phyloP scores from a whole-genome alignment of 1,140 invertebrate genomes.

The Macrosteles quadrilineatus region DNA sequence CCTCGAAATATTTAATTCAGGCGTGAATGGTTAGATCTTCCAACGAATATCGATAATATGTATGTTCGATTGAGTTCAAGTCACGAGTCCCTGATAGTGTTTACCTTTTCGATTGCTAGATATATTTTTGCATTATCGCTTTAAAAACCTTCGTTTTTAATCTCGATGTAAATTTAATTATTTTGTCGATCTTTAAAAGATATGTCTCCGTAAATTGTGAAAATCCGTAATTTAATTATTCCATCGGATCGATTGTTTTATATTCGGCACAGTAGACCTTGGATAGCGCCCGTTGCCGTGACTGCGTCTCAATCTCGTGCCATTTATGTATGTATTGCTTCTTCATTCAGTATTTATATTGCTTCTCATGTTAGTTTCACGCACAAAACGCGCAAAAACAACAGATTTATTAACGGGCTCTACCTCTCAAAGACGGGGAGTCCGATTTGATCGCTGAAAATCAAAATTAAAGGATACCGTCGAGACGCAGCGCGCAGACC shows the following conservation, averaged over 20 bases:
- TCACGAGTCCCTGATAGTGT: neutral
- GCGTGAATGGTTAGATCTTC: constrained; percentile 18
- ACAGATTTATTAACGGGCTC: constrained; percentile 6
- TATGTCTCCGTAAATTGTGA: constrained; percentile 18
- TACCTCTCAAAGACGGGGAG: neutral
- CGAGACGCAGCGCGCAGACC: neutral
- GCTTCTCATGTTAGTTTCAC: neutral
- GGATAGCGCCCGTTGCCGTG: neutral
- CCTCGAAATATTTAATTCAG: constrained; percentile 17
- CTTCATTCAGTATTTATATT: neutral
- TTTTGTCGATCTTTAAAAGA: constrained; percentile 17
- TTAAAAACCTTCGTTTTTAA: constrained; percentile 27
- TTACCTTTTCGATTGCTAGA: constrained; percentile 24
- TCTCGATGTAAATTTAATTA: constrained; percentile 24
- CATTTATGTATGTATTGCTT: neutral
- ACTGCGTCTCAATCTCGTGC: neutral
- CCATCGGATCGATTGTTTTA: constrained; percentile 4
- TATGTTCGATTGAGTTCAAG: constrained; percentile 1
- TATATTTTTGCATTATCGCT: constrained; percentile 30
- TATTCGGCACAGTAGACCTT: constrained; percentile 22
- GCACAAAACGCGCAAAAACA: neutral
- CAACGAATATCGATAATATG: constrained; percentile 22
- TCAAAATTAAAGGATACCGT: neutral
- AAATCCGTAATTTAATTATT: constrained; percentile 8
- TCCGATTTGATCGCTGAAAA: constrained; percentile 6